Base-by-base conservation (phyloP, 2,113 vertebrate genomes). In the Nansenia antarctica region DNA sequence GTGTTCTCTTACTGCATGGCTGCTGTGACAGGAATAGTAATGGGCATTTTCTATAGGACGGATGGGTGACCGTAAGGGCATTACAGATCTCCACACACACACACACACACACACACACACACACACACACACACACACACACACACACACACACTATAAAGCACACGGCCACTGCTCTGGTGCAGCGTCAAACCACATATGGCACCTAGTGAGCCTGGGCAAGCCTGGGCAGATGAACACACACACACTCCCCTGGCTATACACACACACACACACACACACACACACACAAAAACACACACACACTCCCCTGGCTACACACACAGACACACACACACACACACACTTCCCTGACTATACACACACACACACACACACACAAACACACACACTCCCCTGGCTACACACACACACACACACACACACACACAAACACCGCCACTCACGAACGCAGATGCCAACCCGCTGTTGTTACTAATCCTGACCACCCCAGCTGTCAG, bases 1-100 rank as follows among this genome's bases (percentile, higher is more conserved):
- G 34, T 69, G 80, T 85, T 76, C 82, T 83, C 78, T 24, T 90
- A 90, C 90, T 88, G 90, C 88, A 92, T 87, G 86, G 87, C 81
- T 88, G 87, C 85, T 90, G 89, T 91, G 90, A 92, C 89, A 90
- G 69, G 89, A 92, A 92, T 92, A 92, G 85, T 90, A 90, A 90
- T 91, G 76, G 73, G 84, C 74, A 62, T 27, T 20, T n/a, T 89
- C 74, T 67, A 35, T 81, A 75, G 64, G 30, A 78, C 58, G 73
- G 73, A 85, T 79, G 70, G 47, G 78, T 42, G 63, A 82, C 53
- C 58, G 60, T 82, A 58, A 79, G 78, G 81, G 73, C 64, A 83
- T 82, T 80, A 79, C 73, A 78, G 70, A n/a, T n/a, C n/a, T n/a
- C n/a, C 65, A 69, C 34, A 35, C 26, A 31, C 62, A 53, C 29